Conservation (phyloP, 2,797 vertebrate species). For the Urocyon cinereoargenteus region DNA sequence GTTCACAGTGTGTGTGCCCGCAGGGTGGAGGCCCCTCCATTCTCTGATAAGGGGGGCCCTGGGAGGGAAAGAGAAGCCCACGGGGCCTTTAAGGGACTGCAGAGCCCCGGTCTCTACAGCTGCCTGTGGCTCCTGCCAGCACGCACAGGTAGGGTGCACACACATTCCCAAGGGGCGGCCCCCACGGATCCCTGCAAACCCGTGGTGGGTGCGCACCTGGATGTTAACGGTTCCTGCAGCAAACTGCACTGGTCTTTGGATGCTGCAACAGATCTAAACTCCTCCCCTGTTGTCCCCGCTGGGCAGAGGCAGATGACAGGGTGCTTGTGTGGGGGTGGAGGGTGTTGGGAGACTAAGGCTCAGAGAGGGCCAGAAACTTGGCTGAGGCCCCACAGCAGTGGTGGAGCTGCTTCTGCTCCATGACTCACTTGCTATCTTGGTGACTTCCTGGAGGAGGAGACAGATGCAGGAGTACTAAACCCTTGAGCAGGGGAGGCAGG, state of each 20-base stretch:
- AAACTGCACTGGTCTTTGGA: neutral
- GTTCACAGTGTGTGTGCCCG: neutral
- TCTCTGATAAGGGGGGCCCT: neutral
- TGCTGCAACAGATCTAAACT: neutral
- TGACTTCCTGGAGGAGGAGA: constrained; percentile 63
- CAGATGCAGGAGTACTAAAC: neutral
- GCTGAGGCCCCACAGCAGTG: neutral
- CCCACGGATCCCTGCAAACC: neutral
- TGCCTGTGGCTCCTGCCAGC: neutral
- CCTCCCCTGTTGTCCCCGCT: neutral
- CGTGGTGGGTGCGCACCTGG: neutral
- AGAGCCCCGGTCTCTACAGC: neutral
- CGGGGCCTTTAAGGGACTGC: neutral
- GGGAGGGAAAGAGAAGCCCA: neutral
- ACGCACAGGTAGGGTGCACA: neutral
- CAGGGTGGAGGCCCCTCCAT: neutral
- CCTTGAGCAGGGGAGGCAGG: neutral
- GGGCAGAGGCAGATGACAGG: neutral
- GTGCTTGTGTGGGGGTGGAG: no score
- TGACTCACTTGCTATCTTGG: constrained; percentile 6
- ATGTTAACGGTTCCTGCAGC: neutral
- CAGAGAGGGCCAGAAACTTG: neutral
- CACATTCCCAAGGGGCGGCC: neutral
- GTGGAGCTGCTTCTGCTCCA: neutral
- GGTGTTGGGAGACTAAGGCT: neutral